These are phyloP conservation scores for Sminthurinus aureus DNA, from an alignment of 2,888 invertebrate species.

Conservation along the genomic window DNA sequence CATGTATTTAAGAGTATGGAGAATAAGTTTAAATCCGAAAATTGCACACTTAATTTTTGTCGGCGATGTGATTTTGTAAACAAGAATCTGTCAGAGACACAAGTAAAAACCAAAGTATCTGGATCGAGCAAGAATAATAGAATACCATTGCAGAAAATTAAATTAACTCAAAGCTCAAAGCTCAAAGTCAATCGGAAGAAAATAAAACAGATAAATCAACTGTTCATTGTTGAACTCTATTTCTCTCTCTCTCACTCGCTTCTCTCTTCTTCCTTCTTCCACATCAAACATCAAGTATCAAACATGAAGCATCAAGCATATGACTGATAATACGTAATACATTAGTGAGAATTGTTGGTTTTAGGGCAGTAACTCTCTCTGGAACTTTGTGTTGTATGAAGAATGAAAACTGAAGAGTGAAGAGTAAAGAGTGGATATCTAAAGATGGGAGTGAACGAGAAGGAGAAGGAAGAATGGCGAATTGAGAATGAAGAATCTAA, in stretches of 20 bases:
- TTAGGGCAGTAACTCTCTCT: background rate
- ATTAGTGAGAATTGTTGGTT: background rate
- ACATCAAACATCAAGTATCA: no score
- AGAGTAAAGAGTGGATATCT: background rate
- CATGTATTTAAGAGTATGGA: no score
- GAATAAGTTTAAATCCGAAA: no score
- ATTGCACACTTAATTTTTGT: no score
- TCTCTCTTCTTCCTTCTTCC: no score
- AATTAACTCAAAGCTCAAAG: no score
- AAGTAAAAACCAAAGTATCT: background rate
- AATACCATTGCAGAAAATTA: background rate
- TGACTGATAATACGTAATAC: background rate
- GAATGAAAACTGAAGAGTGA: background rate
- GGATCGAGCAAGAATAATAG: background rate
- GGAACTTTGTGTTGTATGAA: no score
- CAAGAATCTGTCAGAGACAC: no score
- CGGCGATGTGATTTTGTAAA: no score
- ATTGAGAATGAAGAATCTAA: slow-evolving; percentile 19
- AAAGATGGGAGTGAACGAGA: slow-evolving; percentile 2
- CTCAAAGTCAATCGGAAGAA: slow-evolving; percentile 7
- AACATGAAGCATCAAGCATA: background rate
- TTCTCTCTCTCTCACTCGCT: no score
- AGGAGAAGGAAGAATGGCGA: background rate
- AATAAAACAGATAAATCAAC: slow-evolving; percentile 11
- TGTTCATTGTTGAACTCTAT: background rate